phyloP scores from a whole-genome alignment of 1,140 invertebrate genomes.

The Oppia nitens region DNA sequence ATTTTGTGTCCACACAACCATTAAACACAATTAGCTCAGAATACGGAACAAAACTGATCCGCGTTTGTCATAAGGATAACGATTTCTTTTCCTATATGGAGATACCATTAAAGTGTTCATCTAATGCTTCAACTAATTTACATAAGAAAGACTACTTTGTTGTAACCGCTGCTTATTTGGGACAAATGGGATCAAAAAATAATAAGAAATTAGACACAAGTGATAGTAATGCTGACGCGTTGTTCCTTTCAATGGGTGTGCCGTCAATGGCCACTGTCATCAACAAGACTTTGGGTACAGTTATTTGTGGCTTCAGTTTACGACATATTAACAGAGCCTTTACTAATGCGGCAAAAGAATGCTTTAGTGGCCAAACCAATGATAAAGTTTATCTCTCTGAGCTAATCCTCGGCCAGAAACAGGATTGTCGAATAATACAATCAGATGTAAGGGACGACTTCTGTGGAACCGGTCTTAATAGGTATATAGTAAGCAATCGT shows the following conservation, averaged over 20 bases:
- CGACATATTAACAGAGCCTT: slow-evolving; percentile 16
- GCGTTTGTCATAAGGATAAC: slow-evolving; percentile 22
- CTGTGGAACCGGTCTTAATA: slow-evolving; percentile 20
- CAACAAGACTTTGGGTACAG: slow-evolving; percentile 17
- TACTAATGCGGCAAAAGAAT: slow-evolving; percentile 19
- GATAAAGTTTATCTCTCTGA: background rate
- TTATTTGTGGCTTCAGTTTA: slow-evolving; percentile 22
- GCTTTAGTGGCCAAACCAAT: slow-evolving; percentile 16
- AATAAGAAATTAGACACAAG: background rate
- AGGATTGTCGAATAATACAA: background rate
- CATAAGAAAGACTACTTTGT: slow-evolving; percentile 19
- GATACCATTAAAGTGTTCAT: slow-evolving; percentile 20
- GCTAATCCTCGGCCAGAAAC: background rate
- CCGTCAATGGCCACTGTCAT: background rate
- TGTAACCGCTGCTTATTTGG: slow-evolving; percentile 20
- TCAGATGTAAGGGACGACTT: slow-evolving; percentile 12
- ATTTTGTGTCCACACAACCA: slow-evolving; percentile 23
- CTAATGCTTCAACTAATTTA: background rate
- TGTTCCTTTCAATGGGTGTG: slow-evolving; percentile 21
- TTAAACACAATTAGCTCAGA: background rate
- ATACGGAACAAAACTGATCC: slow-evolving; percentile 20
- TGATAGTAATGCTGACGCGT: background rate
- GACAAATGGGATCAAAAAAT: background rate
- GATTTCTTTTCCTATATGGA: slow-evolving; percentile 24
- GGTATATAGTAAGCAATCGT: slow-evolving; percentile 21